phyloP scores from a whole-genome alignment of 2,797 vertebrate species.

The Poecilia picta region DNA sequence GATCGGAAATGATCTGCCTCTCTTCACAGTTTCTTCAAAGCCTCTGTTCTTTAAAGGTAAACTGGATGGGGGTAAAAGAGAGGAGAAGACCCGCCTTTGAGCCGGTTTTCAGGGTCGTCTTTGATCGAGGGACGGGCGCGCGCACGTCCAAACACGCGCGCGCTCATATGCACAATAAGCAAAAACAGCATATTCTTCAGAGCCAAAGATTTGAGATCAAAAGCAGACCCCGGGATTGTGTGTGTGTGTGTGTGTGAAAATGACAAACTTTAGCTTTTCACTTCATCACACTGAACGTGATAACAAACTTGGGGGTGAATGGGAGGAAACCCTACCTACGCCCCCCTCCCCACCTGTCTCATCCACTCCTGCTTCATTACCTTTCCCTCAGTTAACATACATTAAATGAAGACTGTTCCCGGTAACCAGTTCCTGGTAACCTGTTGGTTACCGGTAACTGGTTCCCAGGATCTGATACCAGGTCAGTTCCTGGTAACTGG shows the following conservation, averaged over 20 bases:
- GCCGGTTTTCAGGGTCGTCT: slow-evolving; percentile 53
- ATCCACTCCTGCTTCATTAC: slow-evolving; percentile 43
- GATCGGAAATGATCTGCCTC: slow-evolving; percentile 56
- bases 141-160: not conserved
- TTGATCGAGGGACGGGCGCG: slow-evolving; percentile 52
- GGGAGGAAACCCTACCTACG: slow-evolving; percentile 11
- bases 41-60: slow-evolving; percentile 48
- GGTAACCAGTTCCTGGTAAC: too few species aligned
- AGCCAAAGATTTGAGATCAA: slow-evolving; percentile 40
- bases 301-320: not conserved
- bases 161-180: slow-evolving; percentile 41
- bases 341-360: not conserved
- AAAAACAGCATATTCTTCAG: slow-evolving; percentile 33
- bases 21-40: slow-evolving; percentile 55
- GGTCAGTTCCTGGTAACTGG: too few species aligned
- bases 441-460: too few species aligned
- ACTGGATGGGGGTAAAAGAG: slow-evolving; percentile 22
- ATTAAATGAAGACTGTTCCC: slow-evolving; percentile 1
- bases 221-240: not conserved
- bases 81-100: slow-evolving; percentile 46
- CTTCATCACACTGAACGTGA: slow-evolving; percentile 10
- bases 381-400: slow-evolving; percentile 15
- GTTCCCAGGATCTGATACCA: too few species aligned
- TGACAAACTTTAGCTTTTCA: slow-evolving; percentile 10
- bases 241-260: slow-evolving; percentile 14